Evolutionary conservation across 2,888 invertebrate species (phyloP), one percentile per base, ranked within the genome.

Genomic region (Agrochola circellaris): DNA sequence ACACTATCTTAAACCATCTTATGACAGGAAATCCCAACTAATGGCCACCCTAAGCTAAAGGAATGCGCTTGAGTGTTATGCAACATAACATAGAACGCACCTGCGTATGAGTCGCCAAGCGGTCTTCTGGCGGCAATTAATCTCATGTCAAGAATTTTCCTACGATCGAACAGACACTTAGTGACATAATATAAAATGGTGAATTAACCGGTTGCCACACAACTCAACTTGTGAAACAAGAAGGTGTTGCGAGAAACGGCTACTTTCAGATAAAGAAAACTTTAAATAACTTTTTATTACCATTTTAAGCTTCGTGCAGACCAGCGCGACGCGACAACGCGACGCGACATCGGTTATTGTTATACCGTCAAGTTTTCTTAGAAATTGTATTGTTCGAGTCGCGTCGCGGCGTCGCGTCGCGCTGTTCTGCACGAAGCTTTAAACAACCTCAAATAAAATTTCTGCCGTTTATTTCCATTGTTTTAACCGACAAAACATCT

Each of bases 71-170:
- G 85, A 90, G 88, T 89, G 88, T 93, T 93, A 93, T 92, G 94
- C 93, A 95, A 95, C 89, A 83, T 77, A 86, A 83, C 76, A 72
- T 65, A 72, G 56, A 69, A 83, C 91, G 91, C 95, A 94, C 95
- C 91, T 91, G 93, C 91, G 92, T 91, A 88, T 87, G 90, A 93
- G 94, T 90, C 93, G 95, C 94, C 95, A 94, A 92, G 94, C 95
- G 89, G 94, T 95, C 95, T 95, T 95, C 92, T 88, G 86, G 86
- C 87, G 87, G 88, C 93, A 91, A 95, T 94, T 94, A 94, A 93
- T 93, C 90, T 92, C 91, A 88, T 84, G 91, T 92, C 91, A 93
- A 92, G 92, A 93, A 94, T 95, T 90, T 91, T 89, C 69, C 58
- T 75, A 73, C 76, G 65, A 69, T 90, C 86, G 51, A 89, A 90